A percentile compares a stretch with the other conserved stretches of the same genome.
Evolutionary conservation across 2,888 invertebrate genomes (phyloP).

Genomic region (Ganaspis brasiliensis): DNA sequence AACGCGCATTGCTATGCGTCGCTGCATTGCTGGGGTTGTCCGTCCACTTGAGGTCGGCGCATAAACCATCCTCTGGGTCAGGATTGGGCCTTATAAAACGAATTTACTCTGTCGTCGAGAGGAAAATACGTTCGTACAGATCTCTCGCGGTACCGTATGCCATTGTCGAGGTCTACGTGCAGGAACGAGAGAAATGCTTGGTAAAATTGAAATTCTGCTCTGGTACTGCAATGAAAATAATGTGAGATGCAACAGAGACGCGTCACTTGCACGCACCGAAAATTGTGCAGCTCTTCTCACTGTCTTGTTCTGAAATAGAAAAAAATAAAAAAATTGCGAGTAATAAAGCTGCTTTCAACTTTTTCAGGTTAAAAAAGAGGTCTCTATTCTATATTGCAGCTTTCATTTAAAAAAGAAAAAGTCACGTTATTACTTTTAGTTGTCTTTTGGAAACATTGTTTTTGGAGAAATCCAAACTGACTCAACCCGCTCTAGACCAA

Average conservation of each 20-base stretch:
- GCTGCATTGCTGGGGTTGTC: constrained; percentile 69
- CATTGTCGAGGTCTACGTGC: constrained; percentile 61
- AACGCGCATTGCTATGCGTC: constrained; percentile 75
- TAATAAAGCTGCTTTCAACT: too few relatives aligned
- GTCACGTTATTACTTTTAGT: too few relatives aligned
- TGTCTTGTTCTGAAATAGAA: too few relatives aligned
- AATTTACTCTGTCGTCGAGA: constrained; percentile 55
- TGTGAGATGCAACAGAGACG: constrained; percentile 63
- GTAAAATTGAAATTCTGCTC: constrained; percentile 67
- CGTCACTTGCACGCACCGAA: constrained; percentile 50
- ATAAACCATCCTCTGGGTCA: constrained; percentile 74
- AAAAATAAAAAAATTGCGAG: too few relatives aligned
- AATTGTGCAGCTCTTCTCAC: constrained; percentile 44
- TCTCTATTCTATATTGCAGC: too few relatives aligned
- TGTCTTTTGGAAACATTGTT: too few relatives aligned
- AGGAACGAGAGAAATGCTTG: constrained; percentile 68
- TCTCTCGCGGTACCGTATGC: constrained; percentile 52
- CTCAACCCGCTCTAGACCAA: too few relatives aligned
- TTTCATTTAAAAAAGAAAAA: too few relatives aligned
- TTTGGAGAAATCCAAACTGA: too few relatives aligned
- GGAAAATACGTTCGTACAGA: constrained; percentile 56
- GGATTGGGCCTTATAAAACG: constrained; percentile 60
- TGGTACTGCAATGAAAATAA: constrained; percentile 45
- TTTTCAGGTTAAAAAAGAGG: too few relatives aligned
- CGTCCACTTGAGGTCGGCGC: constrained; percentile 71